Evolutionary conservation across 2,888 invertebrate genomes (phyloP), one percentile per base, ranked within the genome.

Genomic region (Pseudococcus jackbeardsleyi): DNA sequence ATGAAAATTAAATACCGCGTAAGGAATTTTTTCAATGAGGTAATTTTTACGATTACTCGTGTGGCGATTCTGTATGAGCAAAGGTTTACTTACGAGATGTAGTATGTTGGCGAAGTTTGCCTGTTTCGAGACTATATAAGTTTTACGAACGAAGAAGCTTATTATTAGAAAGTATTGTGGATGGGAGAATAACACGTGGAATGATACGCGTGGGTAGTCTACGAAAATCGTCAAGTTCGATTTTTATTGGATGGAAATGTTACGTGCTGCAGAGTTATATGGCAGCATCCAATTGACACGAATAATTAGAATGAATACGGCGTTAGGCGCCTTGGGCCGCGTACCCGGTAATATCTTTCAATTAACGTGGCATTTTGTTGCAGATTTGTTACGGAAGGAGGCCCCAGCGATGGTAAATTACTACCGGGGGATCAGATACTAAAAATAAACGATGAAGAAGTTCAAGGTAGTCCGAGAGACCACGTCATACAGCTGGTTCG

Each of bases 391-490:
- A 96, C 96, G 0, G 96, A 96, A 92, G 97, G 96, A 91, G 98
- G 98, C 15, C 98, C 98, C 1, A 97, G 97, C 91, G 96, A 96
- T 89, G 95, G 96, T 89, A 96, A 96, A 94, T 92, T 98, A 89
- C 94, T 96, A 91, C 97, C 98, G 0, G 97, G 97, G 7, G 98
- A 98, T 91, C 97, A 97, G 92, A 97, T 98, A 90, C 93, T 97
- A 59, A 94, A 94, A 90, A 97, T 98, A 84, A 97, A 98, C 91
- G 97, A 96, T 0, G 96, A 97, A 92, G 97, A 98, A 91, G 98
- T 98, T 15, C 95, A 95, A 91, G 92, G 94, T 84, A 96, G 97
- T 2, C 96, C 97, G 0, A 93, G 97, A 50, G 97, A 97, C 91
- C 96, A 96, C 91, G 97, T 97, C 82, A 97, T 98, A 90, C 95